Percentiles rank a stretch among this genome's conserved stretches.
phyloP scores from a whole-genome alignment of 2,888 invertebrate genomes.

The Biston stratarius region DNA sequence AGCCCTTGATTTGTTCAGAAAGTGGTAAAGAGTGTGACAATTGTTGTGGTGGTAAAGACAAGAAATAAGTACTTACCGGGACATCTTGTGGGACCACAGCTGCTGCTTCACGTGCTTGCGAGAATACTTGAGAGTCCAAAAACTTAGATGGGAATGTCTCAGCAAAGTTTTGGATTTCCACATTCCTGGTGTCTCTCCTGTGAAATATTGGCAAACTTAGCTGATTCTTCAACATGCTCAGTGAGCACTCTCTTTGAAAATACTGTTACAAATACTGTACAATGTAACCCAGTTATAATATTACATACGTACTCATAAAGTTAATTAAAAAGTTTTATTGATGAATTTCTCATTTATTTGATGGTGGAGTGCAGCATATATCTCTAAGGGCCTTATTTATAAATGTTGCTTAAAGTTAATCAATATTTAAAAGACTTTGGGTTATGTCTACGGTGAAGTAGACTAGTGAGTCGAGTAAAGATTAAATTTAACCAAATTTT shows the following conservation, averaged over 20 bases:
- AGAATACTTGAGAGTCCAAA: conserved; percentile 87
- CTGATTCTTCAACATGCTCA: neutral
- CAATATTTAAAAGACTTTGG: too few relatives aligned
- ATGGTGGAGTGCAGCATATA: too few relatives aligned
- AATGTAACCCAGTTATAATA: too few relatives aligned
- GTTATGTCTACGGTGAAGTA: too few relatives aligned
- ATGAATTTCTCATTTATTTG: too few relatives aligned
- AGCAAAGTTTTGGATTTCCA: conserved; percentile 87
- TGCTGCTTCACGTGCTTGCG: conserved; percentile 84
- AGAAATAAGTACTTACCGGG: conserved; percentile 61
- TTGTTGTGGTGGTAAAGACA: conserved; percentile 72
- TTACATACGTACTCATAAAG: too few relatives aligned
- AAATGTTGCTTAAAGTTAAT: too few relatives aligned
- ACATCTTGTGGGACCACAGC: conserved; percentile 72
- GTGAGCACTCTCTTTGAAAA: neutral
- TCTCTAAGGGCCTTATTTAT: too few relatives aligned
- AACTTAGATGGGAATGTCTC: conserved; percentile 90
- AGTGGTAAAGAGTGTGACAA: conserved; percentile 89
- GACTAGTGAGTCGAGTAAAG: too few relatives aligned
- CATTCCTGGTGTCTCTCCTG: conserved; percentile 86
- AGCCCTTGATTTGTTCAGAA: conserved; percentile 87
- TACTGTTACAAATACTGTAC: neutral
- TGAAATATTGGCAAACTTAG: conserved; percentile 36
- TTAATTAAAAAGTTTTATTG: too few relatives aligned
- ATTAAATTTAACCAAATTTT: too few relatives aligned